Conservation (phyloP, 1,140 invertebrate species). For the Drosophila lowei region DNA sequence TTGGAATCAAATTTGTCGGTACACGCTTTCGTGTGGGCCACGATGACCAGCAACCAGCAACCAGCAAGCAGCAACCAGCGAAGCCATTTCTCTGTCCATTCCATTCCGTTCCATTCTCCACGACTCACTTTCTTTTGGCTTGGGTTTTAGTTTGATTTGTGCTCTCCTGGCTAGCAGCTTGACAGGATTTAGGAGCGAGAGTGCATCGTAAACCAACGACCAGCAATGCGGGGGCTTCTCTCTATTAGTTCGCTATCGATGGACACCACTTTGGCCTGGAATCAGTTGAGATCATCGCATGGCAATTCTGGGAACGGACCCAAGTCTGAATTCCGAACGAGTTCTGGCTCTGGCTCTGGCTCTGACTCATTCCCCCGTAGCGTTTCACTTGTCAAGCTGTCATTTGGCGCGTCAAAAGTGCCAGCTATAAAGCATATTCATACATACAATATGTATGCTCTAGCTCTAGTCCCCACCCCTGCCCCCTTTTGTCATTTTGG, state of each 20-base stretch:
- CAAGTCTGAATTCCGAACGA: neutral
- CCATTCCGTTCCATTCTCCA: neutral
- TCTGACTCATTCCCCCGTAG: conserved; percentile 22
- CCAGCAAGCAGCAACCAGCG: neutral
- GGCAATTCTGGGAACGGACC: too few relatives aligned
- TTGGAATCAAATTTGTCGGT: conserved; percentile 59
- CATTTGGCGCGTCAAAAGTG: conserved; percentile 37
- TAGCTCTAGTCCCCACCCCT: neutral
- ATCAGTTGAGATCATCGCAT: neutral
- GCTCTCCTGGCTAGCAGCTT: neutral
- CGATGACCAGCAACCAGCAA: conserved; percentile 5
- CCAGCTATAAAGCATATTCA: conserved; percentile 14
- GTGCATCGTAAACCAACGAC: conserved; percentile 18
- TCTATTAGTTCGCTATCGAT: neutral
- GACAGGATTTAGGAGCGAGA: conserved; percentile 38
- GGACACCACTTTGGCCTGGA: neutral
- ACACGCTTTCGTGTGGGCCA: conserved; percentile 60
- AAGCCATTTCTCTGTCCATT: conserved; percentile 7
- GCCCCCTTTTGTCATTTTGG: too few relatives aligned
- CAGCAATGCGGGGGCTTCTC: neutral
- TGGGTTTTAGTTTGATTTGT: conserved; percentile 20
- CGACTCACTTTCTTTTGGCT: conserved; percentile 43
- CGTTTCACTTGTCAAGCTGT: conserved; percentile 41
- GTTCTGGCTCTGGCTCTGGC: neutral
- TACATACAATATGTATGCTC: conserved; percentile 1